Base-by-base conservation (phyloP, 2,113 vertebrate genomes). In the Sapajus apella region DNA sequence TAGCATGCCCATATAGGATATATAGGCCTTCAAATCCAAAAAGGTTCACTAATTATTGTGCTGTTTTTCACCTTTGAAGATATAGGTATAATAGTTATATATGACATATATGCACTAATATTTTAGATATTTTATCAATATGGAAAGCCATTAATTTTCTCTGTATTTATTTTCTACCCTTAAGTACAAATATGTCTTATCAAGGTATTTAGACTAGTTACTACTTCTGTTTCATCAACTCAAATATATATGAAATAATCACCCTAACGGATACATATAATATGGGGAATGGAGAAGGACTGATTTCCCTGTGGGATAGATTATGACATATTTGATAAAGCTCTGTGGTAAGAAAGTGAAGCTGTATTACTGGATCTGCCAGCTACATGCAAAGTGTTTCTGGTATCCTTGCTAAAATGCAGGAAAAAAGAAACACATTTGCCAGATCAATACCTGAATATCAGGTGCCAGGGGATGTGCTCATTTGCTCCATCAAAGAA, bases 401-500 rank as follows among this genome's bases (percentile, higher is more conserved):
- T 79, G 45, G 7, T 83, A n/a, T 90, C 70, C 2, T 83, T 43
- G 43, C 23, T 90, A 91, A 66, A 14, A 14, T 32, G 27, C 27
- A 32, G 61, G 30, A 9, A 94, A 52, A 40, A 88, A 77, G 45
- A 10, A 27, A 80, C 2, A 47, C 20, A 58, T 45, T 45, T 11
- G 70, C 16, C 55, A 83, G 47, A 77, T 94, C 61, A 80, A 87
- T 56, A 92, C 12, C 5, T 76, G 47, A 94, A 43, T 77, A 75
- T 68, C 37, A 58, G 58, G 35, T 79, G 17, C 47, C 43, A 58
- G 27, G 35, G 14, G 8, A 80, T 81, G 17, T 80, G 64, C 40
- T 96, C 79, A 94, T 92, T 94, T 94, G 64, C 5, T 80, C 47
- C 27, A 94, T 88, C 35, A 61, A 94, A 85, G 55, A 91, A 91